Evolutionary conservation across 2,113 vertebrate genomes (phyloP), one percentile per base, ranked within the genome.

Genomic region (Blennius ocellaris): DNA sequence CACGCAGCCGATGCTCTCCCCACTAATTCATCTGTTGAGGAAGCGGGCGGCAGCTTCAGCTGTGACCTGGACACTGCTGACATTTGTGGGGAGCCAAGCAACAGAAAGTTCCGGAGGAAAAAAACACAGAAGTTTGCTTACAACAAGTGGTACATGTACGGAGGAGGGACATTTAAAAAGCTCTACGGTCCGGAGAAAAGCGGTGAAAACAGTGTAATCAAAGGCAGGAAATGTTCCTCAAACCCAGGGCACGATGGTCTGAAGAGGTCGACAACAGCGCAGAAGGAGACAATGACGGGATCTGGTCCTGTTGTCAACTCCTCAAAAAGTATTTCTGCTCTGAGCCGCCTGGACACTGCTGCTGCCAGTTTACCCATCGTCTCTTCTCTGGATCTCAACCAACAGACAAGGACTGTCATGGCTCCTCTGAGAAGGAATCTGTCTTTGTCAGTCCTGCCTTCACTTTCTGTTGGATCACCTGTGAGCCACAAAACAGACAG

Each of bases 81-180:
- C 11, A 39, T 80, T 65, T 92, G 90, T 51, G 89, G 80, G 63
- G 90, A 92, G 49, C 74, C 40, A 3, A 75, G 78, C n/a, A 48
- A 68, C n/a, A 96, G 92, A 90, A 96, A 93, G 83, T 71, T 83
- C 5, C 73, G 85, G 49, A 94, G 91, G 62, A 96, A 92, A 87
- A 97, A 94, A 84, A 8, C 84, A 30, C 94, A 93, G 87, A 96
- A 95, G 91, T 97, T 99, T 77, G 95, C 97, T 30, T 96, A 97
- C 86, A 96, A 96, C 80, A 98, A 97, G 87, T 99, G 97, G 97
- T 97, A 96, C 76, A 94, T 97, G 84, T 99, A 99, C 1, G 96
- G 97, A 62, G 94, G 95, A 0, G 97, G 97, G 61, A 96, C 96
- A 0, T 99, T 99, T 71, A 94, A 93, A 84, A 98, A 96, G 86